phyloP scores from a whole-genome alignment of 2,797 vertebrate genomes.

The Stomatorhinus walkeri region DNA sequence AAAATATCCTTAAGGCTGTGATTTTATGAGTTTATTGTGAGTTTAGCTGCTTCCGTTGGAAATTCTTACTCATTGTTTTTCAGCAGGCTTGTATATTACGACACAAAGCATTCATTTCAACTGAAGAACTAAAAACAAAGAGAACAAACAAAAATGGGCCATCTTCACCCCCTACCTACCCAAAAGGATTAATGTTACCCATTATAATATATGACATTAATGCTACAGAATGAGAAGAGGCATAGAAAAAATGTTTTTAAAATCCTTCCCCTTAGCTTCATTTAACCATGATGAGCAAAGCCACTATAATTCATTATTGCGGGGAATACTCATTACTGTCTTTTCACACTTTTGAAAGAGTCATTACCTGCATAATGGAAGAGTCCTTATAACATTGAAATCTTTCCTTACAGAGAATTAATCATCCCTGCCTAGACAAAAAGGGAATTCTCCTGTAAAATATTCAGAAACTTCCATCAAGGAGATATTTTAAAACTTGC shows the following conservation, averaged over 20 bases:
- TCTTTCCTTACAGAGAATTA: constrained; percentile 66
- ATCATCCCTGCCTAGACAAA: constrained; percentile 65
- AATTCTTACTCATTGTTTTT: background rate
- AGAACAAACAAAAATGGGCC: background rate
- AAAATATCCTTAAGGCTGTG: background rate
- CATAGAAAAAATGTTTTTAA: constrained; percentile 49
- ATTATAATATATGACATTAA: constrained; percentile 42
- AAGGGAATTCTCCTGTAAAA: constrained; percentile 72
- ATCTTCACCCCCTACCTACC: background rate
- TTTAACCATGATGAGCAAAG: constrained; percentile 55
- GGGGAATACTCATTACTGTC: constrained; percentile 67
- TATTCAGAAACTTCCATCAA: constrained; percentile 57
- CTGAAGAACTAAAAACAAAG: background rate
- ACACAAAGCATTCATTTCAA: background rate
- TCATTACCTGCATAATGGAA: constrained; percentile 78
- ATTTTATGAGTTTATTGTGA: constrained; percentile 1
- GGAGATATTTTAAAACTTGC: constrained; percentile 59
- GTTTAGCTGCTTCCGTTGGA: background rate
- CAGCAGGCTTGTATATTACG: background rate
- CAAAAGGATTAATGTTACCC: constrained; percentile 45
- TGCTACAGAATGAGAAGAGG: constrained; percentile 8
- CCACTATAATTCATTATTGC: constrained; percentile 72
- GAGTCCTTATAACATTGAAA: constrained; percentile 65
- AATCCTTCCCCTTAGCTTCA: constrained; percentile 45
- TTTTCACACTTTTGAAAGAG: constrained; percentile 70